These are phyloP conservation scores for Sorex araneus DNA, from an alignment of 2,113 vertebrate genomes.

Conservation along the genomic window DNA sequence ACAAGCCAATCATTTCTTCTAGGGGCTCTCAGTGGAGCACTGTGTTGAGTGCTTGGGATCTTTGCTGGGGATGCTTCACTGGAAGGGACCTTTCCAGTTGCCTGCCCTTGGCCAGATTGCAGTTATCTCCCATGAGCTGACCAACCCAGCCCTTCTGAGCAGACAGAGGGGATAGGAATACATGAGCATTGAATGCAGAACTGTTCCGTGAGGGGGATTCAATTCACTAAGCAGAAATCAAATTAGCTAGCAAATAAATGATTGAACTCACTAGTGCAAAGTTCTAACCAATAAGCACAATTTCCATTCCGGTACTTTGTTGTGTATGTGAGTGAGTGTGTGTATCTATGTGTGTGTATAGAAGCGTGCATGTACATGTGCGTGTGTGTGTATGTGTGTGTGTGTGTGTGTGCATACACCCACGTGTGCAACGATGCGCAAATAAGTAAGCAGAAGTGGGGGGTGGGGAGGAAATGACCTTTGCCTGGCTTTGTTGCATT, in stretches of 20 bases:
- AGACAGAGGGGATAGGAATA: not conserved
- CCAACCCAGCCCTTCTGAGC: not conserved
- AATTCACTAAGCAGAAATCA: not conserved
- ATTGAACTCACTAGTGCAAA: not conserved
- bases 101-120: too few relatives aligned
- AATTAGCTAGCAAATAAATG: not conserved
- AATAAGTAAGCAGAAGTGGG: not conserved
- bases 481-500: slow-evolving; percentile 3
- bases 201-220: not conserved
- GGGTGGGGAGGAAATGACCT: slow-evolving; percentile 68
- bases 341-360: not conserved
- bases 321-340: not conserved
- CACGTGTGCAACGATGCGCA: not conserved
- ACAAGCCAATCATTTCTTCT: too few relatives aligned
- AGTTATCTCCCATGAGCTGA: too few relatives aligned
- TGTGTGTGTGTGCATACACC: not conserved
- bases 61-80: too few relatives aligned
- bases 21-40: too few relatives aligned
- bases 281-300: not conserved
- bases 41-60: too few relatives aligned
- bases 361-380: not conserved
- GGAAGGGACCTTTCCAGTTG: too few relatives aligned
- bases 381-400: not conserved
- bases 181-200: not conserved
- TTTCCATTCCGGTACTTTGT: too few relatives aligned